Percentiles rank a stretch among this genome's conserved stretches.
These are phyloP conservation scores for Holothuria scabra DNA, from an alignment of 53 echinoderm and acorn worm species.

Conservation along the genomic window DNA sequence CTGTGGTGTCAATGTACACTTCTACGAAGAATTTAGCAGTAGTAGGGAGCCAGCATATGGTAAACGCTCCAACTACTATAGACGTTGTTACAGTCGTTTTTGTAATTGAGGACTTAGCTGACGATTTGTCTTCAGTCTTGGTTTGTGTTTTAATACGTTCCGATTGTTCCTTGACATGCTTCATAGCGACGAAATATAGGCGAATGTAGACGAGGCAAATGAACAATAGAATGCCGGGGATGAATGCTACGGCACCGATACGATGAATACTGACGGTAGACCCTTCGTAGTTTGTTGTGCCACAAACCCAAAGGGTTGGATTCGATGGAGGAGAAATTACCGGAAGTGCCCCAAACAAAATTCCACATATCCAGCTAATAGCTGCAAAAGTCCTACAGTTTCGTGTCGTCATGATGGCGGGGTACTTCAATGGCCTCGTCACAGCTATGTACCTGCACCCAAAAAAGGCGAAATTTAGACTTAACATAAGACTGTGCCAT, in stretches of 20 bases:
- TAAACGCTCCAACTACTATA: slow-evolving; percentile 36
- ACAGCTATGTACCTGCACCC: slow-evolving; percentile 39
- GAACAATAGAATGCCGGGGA: slow-evolving; percentile 1
- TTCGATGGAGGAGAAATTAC: slow-evolving; percentile 13
- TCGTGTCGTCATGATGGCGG: slow-evolving; percentile 34
- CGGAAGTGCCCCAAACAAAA: not conserved
- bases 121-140: not conserved
- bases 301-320: slow-evolving; percentile 48
- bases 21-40: slow-evolving; percentile 29
- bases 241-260: not conserved
- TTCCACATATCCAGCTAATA: not conserved
- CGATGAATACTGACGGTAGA: not conserved
- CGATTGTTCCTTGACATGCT: not conserved
- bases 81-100: slow-evolving; percentile 34
- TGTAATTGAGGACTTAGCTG: not conserved
- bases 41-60: slow-evolving; percentile 34
- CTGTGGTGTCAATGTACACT: not conserved
- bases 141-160: slow-evolving; percentile 12
- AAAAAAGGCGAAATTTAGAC: no score
- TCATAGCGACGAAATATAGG: not conserved
- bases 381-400: not conserved
- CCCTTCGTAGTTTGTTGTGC: slow-evolving; percentile 25
- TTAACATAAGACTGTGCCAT: no score
- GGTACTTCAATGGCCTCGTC: slow-evolving; percentile 30
- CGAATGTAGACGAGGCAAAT: slow-evolving; percentile 2